Base-by-base conservation (phyloP, 2,113 vertebrate genomes). In the Pedionomus torquatus region DNA sequence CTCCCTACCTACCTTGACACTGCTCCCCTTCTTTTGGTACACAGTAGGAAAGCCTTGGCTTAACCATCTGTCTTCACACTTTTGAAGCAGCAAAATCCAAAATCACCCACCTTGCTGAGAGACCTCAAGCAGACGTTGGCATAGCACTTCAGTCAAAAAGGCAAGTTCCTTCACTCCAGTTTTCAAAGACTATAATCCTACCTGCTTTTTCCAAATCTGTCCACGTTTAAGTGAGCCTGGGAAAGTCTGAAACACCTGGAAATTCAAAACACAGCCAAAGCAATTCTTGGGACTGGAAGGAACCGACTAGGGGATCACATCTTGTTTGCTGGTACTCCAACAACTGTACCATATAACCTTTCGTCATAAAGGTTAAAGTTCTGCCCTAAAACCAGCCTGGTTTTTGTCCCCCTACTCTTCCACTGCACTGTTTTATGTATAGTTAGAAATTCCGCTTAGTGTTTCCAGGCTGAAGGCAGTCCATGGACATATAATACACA, bases 401-500 rank as follows among this genome's bases (percentile, higher is more conserved):
- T 0, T 74, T 89, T 77, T 58, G 46, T 33, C 4, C 23, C 44
- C 35, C 55, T 46, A 31, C 9, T 58, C 24, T 71, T 49, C 41
- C 48, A n/a, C 39, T 58, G 48, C 1, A 2, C 28, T 33, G 4
- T 33, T 61, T 11, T 33, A 30, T 33, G 51, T 43, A 17, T 25
- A 28, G 43, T 35, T 76, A 91, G 52, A 89, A 83, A 77, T 51
- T 15, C 19, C 54, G 21, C 25, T 44, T 5, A 11, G 9, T 11
- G 35, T 69, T 94, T 80, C 58, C 81, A 83, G 84, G 64, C 19
- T 25, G 31, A 76, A 83, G 43, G 52, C 23, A 83, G 30, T 21
- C 64, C 58, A 17, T 20, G 11, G 35, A 13, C 49, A 43, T 0
- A 0, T 25, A 72, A 57, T 17, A 46, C 0, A 1, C 26, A 49